Base-by-base conservation (phyloP, 2,888 invertebrate species). In the Mesoligia furuncula region DNA sequence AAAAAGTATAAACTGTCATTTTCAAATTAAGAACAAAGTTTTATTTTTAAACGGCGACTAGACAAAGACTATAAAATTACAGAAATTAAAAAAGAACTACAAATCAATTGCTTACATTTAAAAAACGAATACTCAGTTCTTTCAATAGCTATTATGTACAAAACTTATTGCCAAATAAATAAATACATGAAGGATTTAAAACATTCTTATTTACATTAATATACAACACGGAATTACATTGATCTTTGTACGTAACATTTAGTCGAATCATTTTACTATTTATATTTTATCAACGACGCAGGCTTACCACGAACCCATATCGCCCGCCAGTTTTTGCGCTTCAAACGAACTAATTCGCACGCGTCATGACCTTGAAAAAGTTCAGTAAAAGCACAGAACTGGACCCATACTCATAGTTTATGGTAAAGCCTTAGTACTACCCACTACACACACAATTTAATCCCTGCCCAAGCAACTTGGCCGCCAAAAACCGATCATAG, bases 201-300 rank as follows among this genome's bases (percentile, higher is more conserved):
- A 93, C 92, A 89, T 90, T 90, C 89, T 91, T 96, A 96, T 96
- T 88, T 96, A 96, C 96, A 96, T 87, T 72, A 91, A 90, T 93
- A 92, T 96, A 96, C 95, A 96, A 91, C 86, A 93, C 93, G 91
- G 92, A 94, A 93, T 95, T 93, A 95, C 93, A 93, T 90, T 91
- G 92, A 93, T 90, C 92, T 94, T 96, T 96, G 96, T 96, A 96
- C 96, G 96, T 95, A 95, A 95, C 91, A 93, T 92, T 94, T 82
- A 87, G 54, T 85, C 81, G 73, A 89, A 85, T 88, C 77, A 77
- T 80, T 85, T 82, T 36, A 83, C 83, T 83, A 87, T 79, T 73
- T 84, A 85, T 76, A 70, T 51, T 62, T 62, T 82, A 72, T 45
- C 57, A 84, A 86, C 84, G 73, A 86, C 74, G 15, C 27, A 20